Percentiles rank a stretch among this genome's conserved stretches.
Conservation (phyloP, 2,888 invertebrate genomes). For the Machimus rusticus region DNA sequence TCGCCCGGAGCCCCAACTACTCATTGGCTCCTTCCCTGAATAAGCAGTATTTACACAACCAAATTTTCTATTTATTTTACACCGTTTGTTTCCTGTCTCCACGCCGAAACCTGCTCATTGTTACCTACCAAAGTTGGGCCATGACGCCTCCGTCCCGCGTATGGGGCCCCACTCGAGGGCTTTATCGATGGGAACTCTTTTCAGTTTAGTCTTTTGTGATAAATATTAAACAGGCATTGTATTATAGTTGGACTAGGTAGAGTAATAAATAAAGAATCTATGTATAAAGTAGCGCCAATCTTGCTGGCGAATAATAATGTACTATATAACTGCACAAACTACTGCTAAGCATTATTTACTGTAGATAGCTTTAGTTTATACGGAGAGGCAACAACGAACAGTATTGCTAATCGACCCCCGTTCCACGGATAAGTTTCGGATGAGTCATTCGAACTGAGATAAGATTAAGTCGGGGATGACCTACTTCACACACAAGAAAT, state of each 20-base stretch:
- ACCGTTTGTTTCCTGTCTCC: not conserved
- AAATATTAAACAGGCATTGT: slow-evolving; percentile 18
- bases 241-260: slow-evolving; percentile 17
- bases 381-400: slow-evolving; percentile 9
- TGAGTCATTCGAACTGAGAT: not conserved
- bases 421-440: not conserved
- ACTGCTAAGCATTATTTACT: slow-evolving; percentile 5
- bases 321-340: slow-evolving; percentile 27
- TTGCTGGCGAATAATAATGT: not conserved
- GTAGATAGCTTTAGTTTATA: slow-evolving; percentile 18
- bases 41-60: slow-evolving; percentile 25
- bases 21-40: slow-evolving; percentile 4
- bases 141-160: not conserved
- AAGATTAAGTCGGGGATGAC: not conserved
- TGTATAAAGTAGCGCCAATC: slow-evolving; percentile 5
- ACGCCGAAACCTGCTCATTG: not conserved
- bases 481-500: not conserved
- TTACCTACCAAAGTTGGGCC: slow-evolving; percentile 13
- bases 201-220: slow-evolving; percentile 24
- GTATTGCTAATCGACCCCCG: not conserved
- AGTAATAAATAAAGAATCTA: not conserved
- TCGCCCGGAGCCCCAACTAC: not conserved
- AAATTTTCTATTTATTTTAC: slow-evolving; percentile 9
- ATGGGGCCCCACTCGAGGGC: not conserved
- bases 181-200: not conserved